Evolutionary conservation across 1,140 invertebrate genomes (phyloP).

Genomic region (Prorops nasuta): DNA sequence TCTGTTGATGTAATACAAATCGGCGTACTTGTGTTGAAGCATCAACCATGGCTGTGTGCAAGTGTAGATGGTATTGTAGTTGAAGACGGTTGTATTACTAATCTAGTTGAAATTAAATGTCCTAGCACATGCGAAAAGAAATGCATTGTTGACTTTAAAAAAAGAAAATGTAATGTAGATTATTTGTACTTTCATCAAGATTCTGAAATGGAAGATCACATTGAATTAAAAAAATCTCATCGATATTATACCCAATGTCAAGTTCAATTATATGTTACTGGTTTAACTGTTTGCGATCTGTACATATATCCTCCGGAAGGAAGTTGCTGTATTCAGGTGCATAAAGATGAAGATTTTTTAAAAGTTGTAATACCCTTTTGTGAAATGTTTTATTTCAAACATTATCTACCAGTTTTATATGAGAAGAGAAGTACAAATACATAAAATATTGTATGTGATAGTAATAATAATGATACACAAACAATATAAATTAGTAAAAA

Average conservation of each 20-base stretch:
- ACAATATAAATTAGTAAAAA: not conserved
- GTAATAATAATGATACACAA: not conserved
- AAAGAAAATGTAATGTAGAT: not conserved
- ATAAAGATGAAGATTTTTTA: slow-evolving; percentile 18
- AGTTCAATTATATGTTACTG: slow-evolving; percentile 24
- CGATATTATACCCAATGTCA: slow-evolving; percentile 24
- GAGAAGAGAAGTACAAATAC: not conserved
- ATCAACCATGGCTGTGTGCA: slow-evolving; percentile 21
- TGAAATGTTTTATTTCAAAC: slow-evolving; percentile 21
- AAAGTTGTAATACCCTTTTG: slow-evolving; percentile 14
- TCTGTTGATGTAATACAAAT: slow-evolving; percentile 14
- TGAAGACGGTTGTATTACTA: slow-evolving; percentile 13
- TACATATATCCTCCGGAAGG: slow-evolving; percentile 15
- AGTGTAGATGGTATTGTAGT: slow-evolving; percentile 22
- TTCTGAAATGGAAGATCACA: not conserved
- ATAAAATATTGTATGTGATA: not conserved
- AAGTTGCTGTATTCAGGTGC: slow-evolving; percentile 10
- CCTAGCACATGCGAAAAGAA: slow-evolving; percentile 19
- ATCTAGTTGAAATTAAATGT: slow-evolving; percentile 27
- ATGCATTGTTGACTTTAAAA: slow-evolving; percentile 14
- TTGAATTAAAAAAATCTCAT: not conserved
- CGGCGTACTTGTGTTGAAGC: slow-evolving; percentile 12
- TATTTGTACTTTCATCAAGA: not conserved
- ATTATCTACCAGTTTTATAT: slow-evolving; percentile 12
- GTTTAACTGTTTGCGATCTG: slow-evolving; percentile 18